Evolutionary conservation across 2,797 vertebrate species (phyloP), one percentile per base, ranked within the genome.

Genomic region (Pyrocephalus nanus): DNA sequence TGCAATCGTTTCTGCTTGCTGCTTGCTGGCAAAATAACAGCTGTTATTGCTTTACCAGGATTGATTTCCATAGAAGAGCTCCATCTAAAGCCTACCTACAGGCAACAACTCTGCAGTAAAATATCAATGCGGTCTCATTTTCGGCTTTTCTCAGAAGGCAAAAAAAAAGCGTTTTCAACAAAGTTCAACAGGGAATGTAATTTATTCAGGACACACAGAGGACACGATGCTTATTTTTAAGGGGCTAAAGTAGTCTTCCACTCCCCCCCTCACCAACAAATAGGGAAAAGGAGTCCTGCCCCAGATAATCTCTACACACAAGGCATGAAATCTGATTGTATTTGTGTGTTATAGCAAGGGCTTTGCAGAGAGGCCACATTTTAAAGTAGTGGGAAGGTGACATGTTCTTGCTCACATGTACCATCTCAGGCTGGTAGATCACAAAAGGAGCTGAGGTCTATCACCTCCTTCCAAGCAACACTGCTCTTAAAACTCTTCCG

Each of bases 41-140:
- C 88, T 94, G 88, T 88, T 95, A 20, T 79, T 96, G 93, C 88
- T 93, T 71, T 93, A 43, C 45, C 45, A 20, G 51, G 86, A 94
- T 96, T 96, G 88, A 96, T 95, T 93, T 96, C 88, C 93, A 93
- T 53, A 79, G 86, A 93, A 82, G 60, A 92, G 90, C 85, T 96
- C 94, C 90, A 94, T 97, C 94, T 93, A 95, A 97, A 95, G 95
- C 94, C 91, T 96, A 93, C 92, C 95, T 94, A 96, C 88, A 87
- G 94, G 93, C 95, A 96, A 94, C 93, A 90, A 51, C 91, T 90
- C 91, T 93, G 95, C 93, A 96, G 96, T 67, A 92, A 92, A 96
- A 94, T 86, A 69, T 45, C 95, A 90, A 42, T 95, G 95, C 2
- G 0, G 64, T 54, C 74, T 93, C 71, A 12, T 94, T 96, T 95